Base-by-base conservation (phyloP, 2,113 vertebrate species). In the Aldabrachelys gigantea region DNA sequence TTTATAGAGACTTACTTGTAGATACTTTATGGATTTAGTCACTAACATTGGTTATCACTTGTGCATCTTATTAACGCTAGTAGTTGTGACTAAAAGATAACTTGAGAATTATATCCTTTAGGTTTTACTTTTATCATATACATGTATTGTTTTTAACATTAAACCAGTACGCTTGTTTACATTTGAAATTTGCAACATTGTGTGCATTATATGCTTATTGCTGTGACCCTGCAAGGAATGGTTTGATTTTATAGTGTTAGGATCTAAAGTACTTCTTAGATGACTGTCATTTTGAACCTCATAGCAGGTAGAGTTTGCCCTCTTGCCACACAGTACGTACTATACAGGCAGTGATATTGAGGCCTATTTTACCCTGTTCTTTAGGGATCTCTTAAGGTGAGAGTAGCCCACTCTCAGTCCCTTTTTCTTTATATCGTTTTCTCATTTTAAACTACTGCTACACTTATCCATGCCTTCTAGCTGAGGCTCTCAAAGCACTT, bases 401-500 rank as follows among this genome's bases (percentile, higher is more conserved):
- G n/a, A 31, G 50, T 65, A 79, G 5, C 41, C 49, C 24, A 49
- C 10, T 91, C 35, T 54, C 56, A n/a, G 38, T 79, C n/a, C 44
- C 21, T 76, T n/a, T 25, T 76, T n/a, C 59, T 54, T 50, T 95
- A 41, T 91, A 84, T 91, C 24, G 5, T 78, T 84, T 19, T n/a
- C 7, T 50, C 31, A 25, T 69, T 96, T 72, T 88, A 44, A 94
- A 79, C 89, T 92, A 86, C 75, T 80, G 5, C 12, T 90, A 49
- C 56, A 56, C 82, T 87, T 90, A 47, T 16, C 10, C 2, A 0
- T 75, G 14, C 49, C 85, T 82, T 29, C 53, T 84, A 65, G n/a
- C 44, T 89, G 31, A 35, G 50, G 47, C 88, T 44, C 19, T 86
- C 65, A 47, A 90, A 49, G 13, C 52, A 22, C 47, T 93, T 6